Base-by-base conservation (phyloP, 2,888 invertebrate species). In the Drosophila nr. perissopoda region DNA sequence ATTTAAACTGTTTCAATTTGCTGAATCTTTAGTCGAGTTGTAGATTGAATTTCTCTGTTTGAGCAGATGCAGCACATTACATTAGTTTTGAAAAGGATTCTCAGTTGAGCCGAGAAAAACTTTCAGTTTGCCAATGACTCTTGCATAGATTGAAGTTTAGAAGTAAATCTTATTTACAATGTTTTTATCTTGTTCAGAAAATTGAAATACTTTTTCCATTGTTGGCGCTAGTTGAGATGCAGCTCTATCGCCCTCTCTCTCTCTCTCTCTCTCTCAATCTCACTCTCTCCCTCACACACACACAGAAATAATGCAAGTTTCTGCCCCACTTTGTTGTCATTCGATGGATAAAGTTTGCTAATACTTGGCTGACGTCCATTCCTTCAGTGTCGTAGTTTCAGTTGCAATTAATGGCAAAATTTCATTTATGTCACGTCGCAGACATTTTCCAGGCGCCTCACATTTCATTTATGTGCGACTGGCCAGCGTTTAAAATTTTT, bases 341-440 rank as follows among this genome's bases (percentile, higher is more conserved):
- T 61, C 62, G 10, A 74, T 78, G 62, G 52, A 66, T 60, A 71
- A 79, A 74, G 62, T 75, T 79, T 34, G 29, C 10, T 33, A 49
- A 46, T 56, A 52, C 25, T 67, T 61, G 34, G 42, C 49, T 74
- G 70, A 71, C 57, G 64, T 66, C 78, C 21, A 31, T 56, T 57
- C n/a, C 31, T 16, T 38, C 25, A 25, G 25, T 46, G 27, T 56
- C 21, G 31, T 66, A 42, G n/a, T 36, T 21, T 61, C 56, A 52
- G 60, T 67, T 74, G 66, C 76, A 74, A 88, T 86, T 86, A 86
- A 88, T 79, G 68, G 79, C 46, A 63, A 74, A 78, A 82, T 78
- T 76, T 72, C 80, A 86, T 88, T 86, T 87, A 80, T 77, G 76
- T 87, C 87, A 87, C 87, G 87, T 83, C 68, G 68, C 70, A 58